Percentiles rank a stretch among this genome's conserved stretches.
Conservation (phyloP, 2,113 vertebrate species). For the Epinephelus cyanopodus region DNA sequence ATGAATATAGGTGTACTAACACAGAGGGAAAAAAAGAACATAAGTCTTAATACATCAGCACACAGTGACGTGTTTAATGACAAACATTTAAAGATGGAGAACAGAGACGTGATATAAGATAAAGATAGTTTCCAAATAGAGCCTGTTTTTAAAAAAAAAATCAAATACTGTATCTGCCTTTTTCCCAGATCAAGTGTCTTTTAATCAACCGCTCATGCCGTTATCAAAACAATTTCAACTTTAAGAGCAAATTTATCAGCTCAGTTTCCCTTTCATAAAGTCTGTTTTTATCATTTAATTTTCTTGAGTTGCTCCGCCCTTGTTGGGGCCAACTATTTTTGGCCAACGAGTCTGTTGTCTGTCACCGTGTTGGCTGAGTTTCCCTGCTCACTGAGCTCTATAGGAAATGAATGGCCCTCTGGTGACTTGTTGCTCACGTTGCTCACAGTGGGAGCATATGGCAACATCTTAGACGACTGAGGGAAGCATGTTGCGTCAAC, state of each 20-base stretch:
- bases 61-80: background rate
- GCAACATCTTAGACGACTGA: constrained; percentile 15
- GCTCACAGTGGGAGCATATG: constrained; percentile 51
- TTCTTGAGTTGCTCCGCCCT: background rate
- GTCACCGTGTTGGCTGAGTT: constrained; percentile 32
- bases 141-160: background rate
- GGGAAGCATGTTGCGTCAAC: constrained; percentile 13
- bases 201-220: constrained; percentile 1
- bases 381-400: constrained; percentile 32
- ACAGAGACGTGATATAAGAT: constrained; percentile 6
- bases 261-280: background rate
- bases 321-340: constrained; percentile 26
- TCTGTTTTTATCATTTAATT: constrained; percentile 2
- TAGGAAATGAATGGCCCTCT: constrained; percentile 35
- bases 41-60: background rate
- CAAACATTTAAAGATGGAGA: constrained; percentile 1
- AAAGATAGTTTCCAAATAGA: constrained; percentile 7
- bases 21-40: too few species aligned
- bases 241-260: background rate
- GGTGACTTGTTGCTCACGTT: constrained; percentile 28
- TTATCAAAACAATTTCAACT: constrained; percentile 5
- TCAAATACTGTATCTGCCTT: constrained; percentile 8
- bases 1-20: background rate
- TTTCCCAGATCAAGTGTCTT: background rate
- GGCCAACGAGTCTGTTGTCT: constrained; percentile 31